Evolutionary conservation across 1,140 invertebrate genomes (phyloP).

Genomic region (Heliothis subflexa): DNA sequence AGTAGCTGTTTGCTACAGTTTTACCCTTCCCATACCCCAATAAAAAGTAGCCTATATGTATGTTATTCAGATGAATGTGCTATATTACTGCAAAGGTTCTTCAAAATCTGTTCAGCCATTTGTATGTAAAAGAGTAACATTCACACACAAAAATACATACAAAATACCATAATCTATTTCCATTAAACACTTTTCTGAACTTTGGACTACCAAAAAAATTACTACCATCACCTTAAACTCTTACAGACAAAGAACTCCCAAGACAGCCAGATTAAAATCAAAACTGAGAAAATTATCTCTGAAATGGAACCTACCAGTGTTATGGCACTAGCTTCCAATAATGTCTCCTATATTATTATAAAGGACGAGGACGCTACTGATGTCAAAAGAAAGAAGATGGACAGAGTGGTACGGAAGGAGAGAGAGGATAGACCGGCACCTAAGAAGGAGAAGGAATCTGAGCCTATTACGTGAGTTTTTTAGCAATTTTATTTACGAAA

Average conservation of each 20-base stretch:
- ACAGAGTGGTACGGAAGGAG: slow-evolving; percentile 18
- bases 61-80: too few relatives aligned
- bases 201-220: too few relatives aligned
- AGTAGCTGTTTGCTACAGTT: too few relatives aligned
- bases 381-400: slow-evolving; percentile 37
- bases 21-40: too few relatives aligned
- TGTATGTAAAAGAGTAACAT: too few relatives aligned
- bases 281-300: slow-evolving; percentile 59
- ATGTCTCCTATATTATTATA: slow-evolving; percentile 76
- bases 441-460: slow-evolving; percentile 59
- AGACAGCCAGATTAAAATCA: slow-evolving; percentile 48
- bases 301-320: slow-evolving; percentile 63
- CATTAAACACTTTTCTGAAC: too few relatives aligned
- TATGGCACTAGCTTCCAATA: slow-evolving; percentile 61
- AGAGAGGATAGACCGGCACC: slow-evolving; percentile 35
- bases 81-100: too few relatives aligned
- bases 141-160: too few relatives aligned
- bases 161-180: too few relatives aligned
- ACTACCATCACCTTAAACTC: too few relatives aligned
- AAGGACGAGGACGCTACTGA: slow-evolving; percentile 53
- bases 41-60: too few relatives aligned
- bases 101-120: too few relatives aligned
- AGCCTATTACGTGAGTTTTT: slow-evolving; percentile 66
- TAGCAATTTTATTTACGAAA: background rate
- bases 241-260: slow-evolving; percentile 3